Evolutionary conservation across 1,140 invertebrate species (phyloP).

Genomic region (Drosophila seguyi): DNA sequence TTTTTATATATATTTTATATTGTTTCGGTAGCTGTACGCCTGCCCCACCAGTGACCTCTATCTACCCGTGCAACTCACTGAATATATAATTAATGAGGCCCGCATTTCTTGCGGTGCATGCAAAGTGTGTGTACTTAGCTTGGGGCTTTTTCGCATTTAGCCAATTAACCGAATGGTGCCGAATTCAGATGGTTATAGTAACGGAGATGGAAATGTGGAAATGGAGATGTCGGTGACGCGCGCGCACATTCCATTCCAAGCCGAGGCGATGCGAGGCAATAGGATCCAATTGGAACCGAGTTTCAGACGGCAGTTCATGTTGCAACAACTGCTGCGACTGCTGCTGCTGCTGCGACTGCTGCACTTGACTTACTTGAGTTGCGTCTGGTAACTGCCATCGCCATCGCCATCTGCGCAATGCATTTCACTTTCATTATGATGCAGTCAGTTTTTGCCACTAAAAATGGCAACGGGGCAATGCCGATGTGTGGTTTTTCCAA

Average conservation of each 20-base stretch:
- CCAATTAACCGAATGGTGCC: conserved; percentile 75
- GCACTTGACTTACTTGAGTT: conserved; percentile 79
- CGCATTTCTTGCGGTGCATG: conserved; percentile 29
- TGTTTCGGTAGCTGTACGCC: background rate
- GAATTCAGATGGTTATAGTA: conserved; percentile 45
- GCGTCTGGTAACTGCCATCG: conserved; percentile 68
- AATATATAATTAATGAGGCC: background rate
- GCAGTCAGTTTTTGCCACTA: conserved; percentile 82
- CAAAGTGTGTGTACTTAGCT: conserved; percentile 41
- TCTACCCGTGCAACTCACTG: background rate
- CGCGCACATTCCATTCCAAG: conserved; percentile 53
- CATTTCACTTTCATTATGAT: conserved; percentile 84
- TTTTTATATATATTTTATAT: background rate
- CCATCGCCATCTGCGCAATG: conserved; percentile 78
- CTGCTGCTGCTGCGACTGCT: conserved; percentile 56
- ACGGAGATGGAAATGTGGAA: conserved; percentile 28
- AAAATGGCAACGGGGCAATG: conserved; percentile 78
- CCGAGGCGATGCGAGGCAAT: conserved; percentile 52
- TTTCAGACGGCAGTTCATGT: conserved; percentile 46
- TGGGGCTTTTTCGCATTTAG: conserved; percentile 44
- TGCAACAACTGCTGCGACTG: conserved; percentile 52
- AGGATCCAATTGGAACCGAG: conserved; percentile 56
- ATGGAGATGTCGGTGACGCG: conserved; percentile 66
- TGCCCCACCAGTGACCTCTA: background rate
- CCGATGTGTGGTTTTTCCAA: conserved; percentile 81